Percentiles rank a stretch among this genome's conserved stretches.
phyloP scores from a whole-genome alignment of 2,888 invertebrate species.

The Sthenelais limicola region DNA sequence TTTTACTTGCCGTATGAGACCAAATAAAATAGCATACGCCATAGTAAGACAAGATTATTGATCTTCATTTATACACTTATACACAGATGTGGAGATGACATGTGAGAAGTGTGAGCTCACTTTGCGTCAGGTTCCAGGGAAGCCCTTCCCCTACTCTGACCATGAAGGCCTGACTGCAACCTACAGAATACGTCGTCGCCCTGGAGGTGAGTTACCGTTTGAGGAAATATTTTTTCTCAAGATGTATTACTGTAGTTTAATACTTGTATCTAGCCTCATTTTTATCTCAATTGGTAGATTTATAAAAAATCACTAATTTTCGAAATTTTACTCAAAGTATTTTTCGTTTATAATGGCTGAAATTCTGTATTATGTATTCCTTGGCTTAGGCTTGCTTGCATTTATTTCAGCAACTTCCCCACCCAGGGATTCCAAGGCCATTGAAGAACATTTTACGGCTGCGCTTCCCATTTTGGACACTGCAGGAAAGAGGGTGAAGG shows the following conservation, averaged over 20 bases:
- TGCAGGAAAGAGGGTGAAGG: slow-evolving; percentile 38
- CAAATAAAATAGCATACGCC: no score
- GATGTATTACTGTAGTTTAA: no score
- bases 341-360: no score
- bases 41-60: no score
- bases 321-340: no score
- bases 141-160: slow-evolving; percentile 65
- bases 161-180: slow-evolving; percentile 67
- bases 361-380: no score
- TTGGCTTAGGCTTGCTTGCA: no score
- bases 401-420: slow-evolving; percentile 42
- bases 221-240: background rate
- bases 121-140: slow-evolving; percentile 62
- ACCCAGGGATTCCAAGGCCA: slow-evolving; percentile 38
- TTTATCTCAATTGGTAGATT: no score
- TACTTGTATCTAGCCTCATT: no score
- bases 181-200: slow-evolving; percentile 52
- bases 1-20: no score
- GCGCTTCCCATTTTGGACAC: slow-evolving; percentile 43
- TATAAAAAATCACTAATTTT: no score
- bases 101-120: slow-evolving; percentile 61
- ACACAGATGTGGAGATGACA: slow-evolving; percentile 62
- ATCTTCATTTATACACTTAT: no score
- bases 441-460: slow-evolving; percentile 45
- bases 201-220: slow-evolving; percentile 46